A percentile compares a stretch with the other conserved stretches of the same genome.
These are phyloP conservation scores for Andrena fulva DNA, from an alignment of 2,888 invertebrate genomes.

Conservation along the genomic window DNA sequence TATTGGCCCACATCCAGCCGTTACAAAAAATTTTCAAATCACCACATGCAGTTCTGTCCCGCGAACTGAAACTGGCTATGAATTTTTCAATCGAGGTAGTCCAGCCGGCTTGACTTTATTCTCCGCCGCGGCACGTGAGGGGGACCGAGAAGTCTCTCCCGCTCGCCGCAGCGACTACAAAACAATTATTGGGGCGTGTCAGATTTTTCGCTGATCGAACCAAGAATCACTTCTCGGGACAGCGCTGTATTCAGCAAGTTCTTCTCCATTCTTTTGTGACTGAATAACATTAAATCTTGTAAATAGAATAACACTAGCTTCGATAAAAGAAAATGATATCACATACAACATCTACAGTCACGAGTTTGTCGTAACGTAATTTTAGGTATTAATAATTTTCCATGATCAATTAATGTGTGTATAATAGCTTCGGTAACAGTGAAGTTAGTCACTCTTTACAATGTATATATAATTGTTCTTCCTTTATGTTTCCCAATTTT, in stretches of 20 bases:
- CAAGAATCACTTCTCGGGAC: too few species aligned
- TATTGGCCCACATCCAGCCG: slow-evolving; percentile 80
- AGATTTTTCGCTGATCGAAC: too few species aligned
- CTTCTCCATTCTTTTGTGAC: slow-evolving; percentile 55
- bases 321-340: slow-evolving; percentile 67
- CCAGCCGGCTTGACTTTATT: too few species aligned
- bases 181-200: too few species aligned
- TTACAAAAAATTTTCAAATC: slow-evolving; percentile 72
- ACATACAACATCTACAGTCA: slow-evolving; percentile 55
- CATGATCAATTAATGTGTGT: slow-evolving; percentile 38
- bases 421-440: slow-evolving; percentile 42
- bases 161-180: too few species aligned
- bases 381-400: slow-evolving; percentile 36
- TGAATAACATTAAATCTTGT: slow-evolving; percentile 63
- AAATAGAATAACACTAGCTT: slow-evolving; percentile 67
- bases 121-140: too few species aligned
- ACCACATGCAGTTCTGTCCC: slow-evolving; percentile 16
- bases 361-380: slow-evolving; percentile 34
- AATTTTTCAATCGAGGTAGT: too few species aligned
- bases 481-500: slow-evolving; percentile 37
- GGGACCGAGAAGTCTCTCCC: too few species aligned
- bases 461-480: slow-evolving; percentile 43
- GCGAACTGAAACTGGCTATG: too few species aligned
- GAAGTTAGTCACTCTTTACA: slow-evolving; percentile 36
- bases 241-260: slow-evolving; percentile 63